Percentiles rank a stretch among this genome's conserved stretches.
Conservation (phyloP, 2,888 invertebrate species). For the Carcina quercana region DNA sequence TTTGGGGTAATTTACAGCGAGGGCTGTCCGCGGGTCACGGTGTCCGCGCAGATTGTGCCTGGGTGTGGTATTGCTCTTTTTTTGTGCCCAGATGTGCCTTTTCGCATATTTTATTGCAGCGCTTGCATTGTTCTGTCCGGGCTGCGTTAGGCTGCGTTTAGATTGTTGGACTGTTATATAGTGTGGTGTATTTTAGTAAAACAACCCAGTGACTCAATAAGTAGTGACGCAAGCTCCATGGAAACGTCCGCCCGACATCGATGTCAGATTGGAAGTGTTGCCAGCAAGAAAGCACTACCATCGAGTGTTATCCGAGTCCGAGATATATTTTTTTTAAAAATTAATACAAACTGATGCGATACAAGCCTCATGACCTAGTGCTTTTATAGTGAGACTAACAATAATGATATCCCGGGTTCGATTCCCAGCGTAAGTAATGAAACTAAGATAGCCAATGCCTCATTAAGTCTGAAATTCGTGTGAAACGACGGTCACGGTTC, state of each 20-base stretch:
- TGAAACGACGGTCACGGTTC: no score
- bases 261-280: no score
- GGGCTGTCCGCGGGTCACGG: slow-evolving; percentile 11
- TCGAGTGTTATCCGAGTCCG: neutral
- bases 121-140: slow-evolving; percentile 50
- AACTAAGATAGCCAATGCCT: no score
- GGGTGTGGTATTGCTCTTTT: slow-evolving; percentile 18
- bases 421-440: no score
- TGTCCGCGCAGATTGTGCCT: slow-evolving; percentile 16
- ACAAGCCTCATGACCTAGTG: no score
- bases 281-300: neutral
- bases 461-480: no score
- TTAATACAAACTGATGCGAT: no score
- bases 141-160: slow-evolving; percentile 28
- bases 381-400: no score
- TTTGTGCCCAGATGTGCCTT: slow-evolving; percentile 38
- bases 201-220: neutral
- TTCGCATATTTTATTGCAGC: slow-evolving; percentile 45
- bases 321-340: no score
- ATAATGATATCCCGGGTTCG: no score
- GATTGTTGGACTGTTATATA: slow-evolving; percentile 4
- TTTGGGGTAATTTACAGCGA: neutral
- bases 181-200: neutral
- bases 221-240: neutral
- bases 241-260: no score